These are phyloP conservation scores for Aplysina aerophoba DNA, from an alignment of 37 sponge, comb jelly and placozoan genomes.

Conservation along the genomic window DNA sequence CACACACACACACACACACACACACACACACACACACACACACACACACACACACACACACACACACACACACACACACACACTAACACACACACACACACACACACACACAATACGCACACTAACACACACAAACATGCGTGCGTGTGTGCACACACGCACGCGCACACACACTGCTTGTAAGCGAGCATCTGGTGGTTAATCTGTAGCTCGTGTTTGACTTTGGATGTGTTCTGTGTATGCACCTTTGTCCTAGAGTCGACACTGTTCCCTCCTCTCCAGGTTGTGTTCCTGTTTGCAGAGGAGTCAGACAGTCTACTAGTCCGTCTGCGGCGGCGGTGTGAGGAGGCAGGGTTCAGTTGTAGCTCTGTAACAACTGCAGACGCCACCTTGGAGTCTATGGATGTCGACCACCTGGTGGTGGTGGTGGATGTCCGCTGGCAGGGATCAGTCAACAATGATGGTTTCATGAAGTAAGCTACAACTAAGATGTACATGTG, in stretches of 20 bases:
- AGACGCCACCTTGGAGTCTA: background rate
- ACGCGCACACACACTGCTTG: background rate
- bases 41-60: slow-evolving; percentile 21
- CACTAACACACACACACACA: slow-evolving; percentile 4
- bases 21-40: slow-evolving; percentile 24
- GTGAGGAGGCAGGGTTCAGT: background rate
- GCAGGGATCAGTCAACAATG: background rate
- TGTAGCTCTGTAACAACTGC: background rate
- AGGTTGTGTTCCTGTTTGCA: slow-evolving; percentile 28
- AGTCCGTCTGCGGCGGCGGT: background rate
- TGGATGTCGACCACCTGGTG: background rate
- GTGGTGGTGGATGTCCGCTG: slow-evolving; percentile 28
- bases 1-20: slow-evolving; percentile 20
- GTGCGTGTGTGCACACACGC: background rate
- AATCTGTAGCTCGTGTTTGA: background rate
- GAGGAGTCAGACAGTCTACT: background rate
- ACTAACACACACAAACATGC: background rate
- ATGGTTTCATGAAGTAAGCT: too few species aligned
- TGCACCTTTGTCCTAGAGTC: background rate
- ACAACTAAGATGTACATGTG: too few species aligned
- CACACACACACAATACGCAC: slow-evolving; percentile 11
- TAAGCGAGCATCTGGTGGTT: background rate
- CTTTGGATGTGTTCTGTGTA: background rate
- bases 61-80: slow-evolving; percentile 1
- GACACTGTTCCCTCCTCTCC: background rate